Base-by-base conservation (phyloP, 2,113 vertebrate genomes). In the Tenebrosternarchus preto region DNA sequence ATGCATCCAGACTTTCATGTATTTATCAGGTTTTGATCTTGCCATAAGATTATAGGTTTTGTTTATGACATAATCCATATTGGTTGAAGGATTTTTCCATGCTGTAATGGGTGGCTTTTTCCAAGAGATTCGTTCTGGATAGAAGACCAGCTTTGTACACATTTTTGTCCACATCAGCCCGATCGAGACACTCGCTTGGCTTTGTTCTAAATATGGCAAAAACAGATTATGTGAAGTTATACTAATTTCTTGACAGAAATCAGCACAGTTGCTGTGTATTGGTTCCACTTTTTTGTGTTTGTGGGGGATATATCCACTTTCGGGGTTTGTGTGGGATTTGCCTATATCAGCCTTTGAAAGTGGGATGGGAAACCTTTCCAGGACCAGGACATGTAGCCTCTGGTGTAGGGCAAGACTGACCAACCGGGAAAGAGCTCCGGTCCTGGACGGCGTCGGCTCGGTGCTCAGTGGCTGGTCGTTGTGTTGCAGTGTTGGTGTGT, bases 401-500 rank as follows among this genome's bases (percentile, higher is more conserved):
- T 7, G 60, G 25, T 63, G 15, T 29, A 20, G 60, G 46, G 68
- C 33, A 27, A 43, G 16, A 4, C 53, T 20, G 55, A 29, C 31
- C 29, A 22, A 33, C 6, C 17, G n/a, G 43, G 16, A 46, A 60
- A 5, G 60, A 63, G 33, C 85, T 84, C 61, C 76, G 73, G 81
- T 82, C 46, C 39, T 83, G 84, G 85, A 85, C 19, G 50, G 83
- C 84, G 71, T 5, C 20, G 6, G 9, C 46, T 43, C n/a, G 78
- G 85, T 89, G 85, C 86, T 88, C 86, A 87, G 85, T 83, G 76
- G 27, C 73, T 61, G n/a, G 74, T 72, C 80, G 76, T 83, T 70
- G 69, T 63, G 63, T n/a, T 81, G n/a, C 53, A 55, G 57, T 19
- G 43, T 43, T 46, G 16, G 66, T 55, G 53, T 61, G 78, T 60